Percentiles rank a stretch among this genome's conserved stretches.
These are phyloP conservation scores for Philantomba maxwellii DNA, from an alignment of 2,113 vertebrate species.

Conservation along the genomic window DNA sequence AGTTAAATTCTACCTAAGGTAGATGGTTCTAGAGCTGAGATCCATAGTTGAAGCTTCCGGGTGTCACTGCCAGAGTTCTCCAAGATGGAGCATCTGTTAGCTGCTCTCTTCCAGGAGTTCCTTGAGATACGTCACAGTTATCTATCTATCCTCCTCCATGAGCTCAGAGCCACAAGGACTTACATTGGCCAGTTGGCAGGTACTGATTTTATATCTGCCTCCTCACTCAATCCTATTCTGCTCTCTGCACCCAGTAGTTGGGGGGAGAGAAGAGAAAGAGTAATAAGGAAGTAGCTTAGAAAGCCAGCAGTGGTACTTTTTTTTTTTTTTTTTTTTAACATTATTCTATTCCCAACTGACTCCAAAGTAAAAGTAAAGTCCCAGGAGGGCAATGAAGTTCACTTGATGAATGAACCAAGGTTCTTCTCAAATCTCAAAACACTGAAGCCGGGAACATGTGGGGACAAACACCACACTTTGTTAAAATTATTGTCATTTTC, in stretches of 20 bases:
- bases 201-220: background rate
- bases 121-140: background rate
- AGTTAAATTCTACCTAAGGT: background rate
- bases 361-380: background rate
- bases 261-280: background rate
- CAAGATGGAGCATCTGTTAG: background rate
- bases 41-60: background rate
- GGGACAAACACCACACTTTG: fast-evolving
- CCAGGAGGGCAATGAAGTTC: background rate
- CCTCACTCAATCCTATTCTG: background rate
- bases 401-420: background rate
- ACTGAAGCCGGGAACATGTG: background rate
- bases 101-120: background rate
- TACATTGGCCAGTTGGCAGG: background rate
- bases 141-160: background rate
- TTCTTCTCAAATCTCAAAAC: background rate
- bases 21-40: background rate
- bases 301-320: background rate
- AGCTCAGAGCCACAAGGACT: background rate
- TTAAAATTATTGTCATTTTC: background rate
- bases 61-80: background rate
- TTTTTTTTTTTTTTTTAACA: background rate
- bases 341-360: background rate
- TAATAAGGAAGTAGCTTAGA: background rate
- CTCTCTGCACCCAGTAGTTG: background rate